phyloP scores from a whole-genome alignment of 2,888 invertebrate genomes.

The Diplazon laetatorius region DNA sequence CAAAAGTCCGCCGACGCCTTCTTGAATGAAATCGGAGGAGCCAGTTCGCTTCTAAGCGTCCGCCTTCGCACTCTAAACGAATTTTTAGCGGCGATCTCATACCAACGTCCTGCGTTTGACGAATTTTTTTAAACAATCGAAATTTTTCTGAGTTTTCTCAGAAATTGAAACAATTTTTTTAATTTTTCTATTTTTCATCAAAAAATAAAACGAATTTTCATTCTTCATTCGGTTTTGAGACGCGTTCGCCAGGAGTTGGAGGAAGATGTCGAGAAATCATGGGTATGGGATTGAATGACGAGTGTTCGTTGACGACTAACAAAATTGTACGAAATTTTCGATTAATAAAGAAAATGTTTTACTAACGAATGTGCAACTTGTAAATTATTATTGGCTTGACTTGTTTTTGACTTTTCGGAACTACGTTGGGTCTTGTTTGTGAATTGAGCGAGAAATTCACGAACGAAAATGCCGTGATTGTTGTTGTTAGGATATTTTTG shows the following conservation, averaged over 20 bases:
- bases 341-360: neutral
- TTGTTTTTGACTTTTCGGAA: neutral
- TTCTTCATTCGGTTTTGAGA: neutral
- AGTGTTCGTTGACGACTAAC: neutral
- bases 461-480: no score
- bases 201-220: neutral
- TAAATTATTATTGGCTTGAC: neutral
- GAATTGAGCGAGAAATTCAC: no score
- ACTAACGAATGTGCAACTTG: neutral
- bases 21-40: slow-evolving; percentile 77
- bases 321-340: neutral
- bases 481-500: no score
- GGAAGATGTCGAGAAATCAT: slow-evolving; percentile 24
- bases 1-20: slow-evolving; percentile 76
- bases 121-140: no score
- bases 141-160: no score
- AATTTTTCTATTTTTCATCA: no score
- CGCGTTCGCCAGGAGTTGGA: slow-evolving; percentile 4
- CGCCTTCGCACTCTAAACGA: slow-evolving; percentile 72
- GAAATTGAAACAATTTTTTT: no score
- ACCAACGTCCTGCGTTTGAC: no score
- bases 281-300: slow-evolving; percentile 45
- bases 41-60: slow-evolving; percentile 76
- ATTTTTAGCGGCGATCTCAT: slow-evolving; percentile 50
- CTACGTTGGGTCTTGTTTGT: neutral